Evolutionary conservation across 2,888 invertebrate species (phyloP), one percentile per base, ranked within the genome.

Genomic region (Holacanthella duospinosa): DNA sequence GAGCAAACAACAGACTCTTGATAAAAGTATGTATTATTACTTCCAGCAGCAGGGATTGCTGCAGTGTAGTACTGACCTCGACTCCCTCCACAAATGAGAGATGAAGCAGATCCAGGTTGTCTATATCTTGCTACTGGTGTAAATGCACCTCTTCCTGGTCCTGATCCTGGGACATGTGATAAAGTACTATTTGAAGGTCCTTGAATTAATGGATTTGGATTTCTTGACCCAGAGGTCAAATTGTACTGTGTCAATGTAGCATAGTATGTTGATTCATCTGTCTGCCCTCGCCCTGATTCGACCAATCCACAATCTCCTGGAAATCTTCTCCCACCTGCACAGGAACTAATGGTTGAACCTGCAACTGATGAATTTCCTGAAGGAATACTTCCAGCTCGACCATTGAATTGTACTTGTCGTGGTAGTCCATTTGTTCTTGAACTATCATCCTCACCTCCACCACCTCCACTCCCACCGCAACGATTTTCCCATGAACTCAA

Each of bases 401-500:
- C 59, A 24, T 48, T 48, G 12, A 21, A 43, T 28, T 57, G 61
- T 29, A 29, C 29, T 25, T 55, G 59, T n/a, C n/a, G n/a, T 25
- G 24, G 56, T 25, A 19, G 25, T 9, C 36, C 36, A 16, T 16
- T 36, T 16, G 36, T 36, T 36, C 9, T 36, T 36, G 21, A 16
- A 19, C 27, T 27, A 25, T 21, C 55, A 26, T 55, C 55, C 4
- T 55, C 29, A 3, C 24, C 29, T 44, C 6, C 25, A 9, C 53
- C 53, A 6, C 29, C 16, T 26, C 28, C 55, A 29, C n/a, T 24
- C 36, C 43, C 61, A n/a, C 28, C 53, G 19, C 21, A 53, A 6
- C 36, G 29, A 44, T 65, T 69, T 44, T 70, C 73, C 68, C 71
- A 71, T n/a, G 70, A 69, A 64, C 71, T 72, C 62, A 73, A 64